phyloP scores from a whole-genome alignment of 2,113 vertebrate species.

The Accipiter virgatus region DNA sequence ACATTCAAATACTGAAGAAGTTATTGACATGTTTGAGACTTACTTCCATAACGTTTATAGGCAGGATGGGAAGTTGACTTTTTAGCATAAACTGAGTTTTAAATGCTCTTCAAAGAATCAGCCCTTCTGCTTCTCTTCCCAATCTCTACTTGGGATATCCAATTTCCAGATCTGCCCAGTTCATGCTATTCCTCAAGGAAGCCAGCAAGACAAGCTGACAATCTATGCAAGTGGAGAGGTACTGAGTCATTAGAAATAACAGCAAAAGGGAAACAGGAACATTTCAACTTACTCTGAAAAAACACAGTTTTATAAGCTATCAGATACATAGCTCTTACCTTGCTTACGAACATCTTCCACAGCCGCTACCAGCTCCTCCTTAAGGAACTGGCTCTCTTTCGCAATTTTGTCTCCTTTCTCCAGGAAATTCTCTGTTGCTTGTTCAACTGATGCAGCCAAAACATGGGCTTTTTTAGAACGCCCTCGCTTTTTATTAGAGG shows the following conservation, averaged over 20 bases:
- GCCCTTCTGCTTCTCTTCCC: not conserved
- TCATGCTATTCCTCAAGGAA: not conserved
- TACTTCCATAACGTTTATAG: not conserved
- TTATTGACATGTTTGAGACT: not conserved
- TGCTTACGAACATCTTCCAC: constrained; percentile 99
- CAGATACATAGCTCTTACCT: constrained; percentile 75
- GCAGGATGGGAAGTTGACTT: not conserved
- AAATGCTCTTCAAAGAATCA: not conserved
- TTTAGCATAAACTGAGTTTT: not conserved
- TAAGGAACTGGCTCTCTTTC: constrained; percentile 96
- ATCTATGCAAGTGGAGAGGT: fast-evolving
- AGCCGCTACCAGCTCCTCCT: constrained; percentile 93
- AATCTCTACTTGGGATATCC: not conserved
- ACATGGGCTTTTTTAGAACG: constrained; percentile 99
- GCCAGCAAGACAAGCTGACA: not conserved
- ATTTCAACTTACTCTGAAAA: not conserved
- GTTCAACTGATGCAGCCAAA: constrained; percentile 95
- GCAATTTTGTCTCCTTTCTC: constrained; percentile 99
- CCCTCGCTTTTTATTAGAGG: constrained; percentile 97
- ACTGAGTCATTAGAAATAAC: not conserved
- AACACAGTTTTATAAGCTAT: not conserved
- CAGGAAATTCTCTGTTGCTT: constrained; percentile 96
- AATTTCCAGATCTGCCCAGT: not conserved
- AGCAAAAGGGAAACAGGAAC: not conserved
- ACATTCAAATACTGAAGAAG: not conserved